A percentile compares a stretch with the other conserved stretches of the same genome.
phyloP scores from a whole-genome alignment of 2,888 invertebrate species.

The Tetanocera ferruginea region DNA sequence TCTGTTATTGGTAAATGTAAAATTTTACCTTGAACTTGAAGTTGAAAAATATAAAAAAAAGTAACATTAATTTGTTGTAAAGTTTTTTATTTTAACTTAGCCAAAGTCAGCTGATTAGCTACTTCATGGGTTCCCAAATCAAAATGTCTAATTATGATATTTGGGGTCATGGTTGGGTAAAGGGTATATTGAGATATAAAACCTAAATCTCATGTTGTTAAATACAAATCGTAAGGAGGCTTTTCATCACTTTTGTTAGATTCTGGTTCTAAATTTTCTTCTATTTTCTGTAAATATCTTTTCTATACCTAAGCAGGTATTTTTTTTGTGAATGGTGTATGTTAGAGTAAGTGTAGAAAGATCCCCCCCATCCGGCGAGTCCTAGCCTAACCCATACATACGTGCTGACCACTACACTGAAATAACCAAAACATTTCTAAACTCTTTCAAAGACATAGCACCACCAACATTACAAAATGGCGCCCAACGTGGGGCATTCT shows the following conservation, averaged over 20 bases:
- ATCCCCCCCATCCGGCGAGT: background rate
- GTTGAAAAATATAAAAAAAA: too few relatives aligned
- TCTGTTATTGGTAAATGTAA: too few relatives aligned
- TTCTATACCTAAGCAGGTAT: background rate
- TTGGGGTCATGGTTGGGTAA: too few relatives aligned
- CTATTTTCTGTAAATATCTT: background rate
- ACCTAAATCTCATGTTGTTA: background rate
- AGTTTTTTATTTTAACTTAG: too few relatives aligned
- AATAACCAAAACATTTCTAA: too few relatives aligned
- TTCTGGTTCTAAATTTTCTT: background rate
- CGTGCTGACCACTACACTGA: background rate
- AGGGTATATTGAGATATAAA: background rate
- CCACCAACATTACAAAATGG: conserved; percentile 2
- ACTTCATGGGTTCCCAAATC: too few relatives aligned
- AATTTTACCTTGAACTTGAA: too few relatives aligned
- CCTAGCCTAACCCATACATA: background rate
- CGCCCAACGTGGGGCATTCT: conserved; percentile 19
- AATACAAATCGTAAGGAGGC: background rate
- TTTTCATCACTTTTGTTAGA: background rate
- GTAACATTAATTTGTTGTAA: too few relatives aligned
- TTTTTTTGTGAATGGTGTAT: background rate
- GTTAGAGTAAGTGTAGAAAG: background rate
- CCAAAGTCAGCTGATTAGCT: too few relatives aligned
- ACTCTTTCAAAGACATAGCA: background rate
- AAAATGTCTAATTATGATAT: too few relatives aligned